phyloP scores from a whole-genome alignment of 2,113 vertebrate species.

The Oncorhynchus clarkii region DNA sequence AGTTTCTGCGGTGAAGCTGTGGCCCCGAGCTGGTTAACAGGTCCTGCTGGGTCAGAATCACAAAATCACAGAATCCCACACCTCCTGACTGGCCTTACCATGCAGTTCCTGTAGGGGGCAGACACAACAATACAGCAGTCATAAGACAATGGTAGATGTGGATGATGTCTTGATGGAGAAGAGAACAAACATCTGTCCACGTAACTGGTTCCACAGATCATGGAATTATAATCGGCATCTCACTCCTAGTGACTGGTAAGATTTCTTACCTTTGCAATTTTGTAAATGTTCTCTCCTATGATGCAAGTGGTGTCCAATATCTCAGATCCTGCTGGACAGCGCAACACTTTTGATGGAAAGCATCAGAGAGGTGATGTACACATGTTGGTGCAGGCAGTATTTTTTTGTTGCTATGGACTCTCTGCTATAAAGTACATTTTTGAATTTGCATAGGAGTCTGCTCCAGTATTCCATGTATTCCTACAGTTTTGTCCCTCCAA shows the following conservation, averaged over 20 bases:
- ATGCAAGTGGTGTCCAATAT: slow-evolving; percentile 91
- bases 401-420: too few species aligned
- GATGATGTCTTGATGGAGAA: too few species aligned
- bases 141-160: too few species aligned
- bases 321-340: slow-evolving; percentile 76
- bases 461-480: too few species aligned
- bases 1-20: slow-evolving; percentile 95
- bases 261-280: slow-evolving; percentile 79
- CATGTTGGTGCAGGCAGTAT: too few species aligned
- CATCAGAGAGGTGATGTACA: neutral
- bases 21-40: slow-evolving; percentile 90
- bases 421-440: too few species aligned
- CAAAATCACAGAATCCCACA: slow-evolving; percentile 63
- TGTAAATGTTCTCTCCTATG: slow-evolving; percentile 81
- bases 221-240: neutral
- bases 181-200: too few species aligned
- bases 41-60: slow-evolving; percentile 76
- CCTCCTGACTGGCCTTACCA: slow-evolving; percentile 69
- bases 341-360: slow-evolving; percentile 76
- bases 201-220: neutral
- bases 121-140: neutral
- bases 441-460: too few species aligned
- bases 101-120: slow-evolving; percentile 81
- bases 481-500: slow-evolving; percentile 70
- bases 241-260: too few species aligned